phyloP scores from a whole-genome alignment of 2,888 invertebrate genomes.

The Ophioninae sp. region DNA sequence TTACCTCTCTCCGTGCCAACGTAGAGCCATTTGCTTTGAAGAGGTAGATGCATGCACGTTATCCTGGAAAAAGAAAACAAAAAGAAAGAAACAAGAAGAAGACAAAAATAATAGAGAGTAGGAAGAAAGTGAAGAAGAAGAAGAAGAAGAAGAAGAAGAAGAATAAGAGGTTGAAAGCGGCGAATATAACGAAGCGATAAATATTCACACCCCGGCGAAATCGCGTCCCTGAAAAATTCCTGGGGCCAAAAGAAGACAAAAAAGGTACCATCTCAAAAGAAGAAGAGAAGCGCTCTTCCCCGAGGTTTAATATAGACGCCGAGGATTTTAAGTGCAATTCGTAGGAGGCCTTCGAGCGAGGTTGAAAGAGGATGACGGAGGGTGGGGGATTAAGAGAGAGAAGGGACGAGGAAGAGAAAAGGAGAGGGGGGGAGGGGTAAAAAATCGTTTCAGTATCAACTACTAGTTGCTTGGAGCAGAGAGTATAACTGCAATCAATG shows the following conservation, averaged over 20 bases:
- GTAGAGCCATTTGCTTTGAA: conserved; percentile 99
- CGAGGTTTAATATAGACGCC: conserved; percentile 41
- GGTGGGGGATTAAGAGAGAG: conserved; percentile 7
- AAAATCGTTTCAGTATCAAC: conserved; percentile 50
- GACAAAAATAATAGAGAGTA: conserved; percentile 79
- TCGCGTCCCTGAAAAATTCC: conserved; percentile 36
- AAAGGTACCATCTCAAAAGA: conserved; percentile 32
- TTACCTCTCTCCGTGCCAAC: conserved; percentile 99
- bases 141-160: neutral
- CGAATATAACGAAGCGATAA: conserved; percentile 37
- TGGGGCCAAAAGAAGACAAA: neutral
- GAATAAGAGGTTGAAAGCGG: neutral
- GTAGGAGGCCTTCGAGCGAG: conserved; percentile 24
- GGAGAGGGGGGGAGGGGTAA: conserved; percentile 14
- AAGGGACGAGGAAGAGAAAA: too few relatives aligned
- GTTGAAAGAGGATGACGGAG: conserved; percentile 14
- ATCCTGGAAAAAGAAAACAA: conserved; percentile 85
- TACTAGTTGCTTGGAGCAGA: conserved; percentile 57
- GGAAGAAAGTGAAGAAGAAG: neutral
- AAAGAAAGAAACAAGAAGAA: neutral
- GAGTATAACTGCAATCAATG: conserved; percentile 61
- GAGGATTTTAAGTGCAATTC: conserved; percentile 45
- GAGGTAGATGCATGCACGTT: conserved; percentile 96
- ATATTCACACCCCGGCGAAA: conserved; percentile 38
- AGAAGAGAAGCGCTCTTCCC: conserved; percentile 34